phyloP scores from a whole-genome alignment of 2,797 vertebrate genomes.

The Erethizon dorsatum region DNA sequence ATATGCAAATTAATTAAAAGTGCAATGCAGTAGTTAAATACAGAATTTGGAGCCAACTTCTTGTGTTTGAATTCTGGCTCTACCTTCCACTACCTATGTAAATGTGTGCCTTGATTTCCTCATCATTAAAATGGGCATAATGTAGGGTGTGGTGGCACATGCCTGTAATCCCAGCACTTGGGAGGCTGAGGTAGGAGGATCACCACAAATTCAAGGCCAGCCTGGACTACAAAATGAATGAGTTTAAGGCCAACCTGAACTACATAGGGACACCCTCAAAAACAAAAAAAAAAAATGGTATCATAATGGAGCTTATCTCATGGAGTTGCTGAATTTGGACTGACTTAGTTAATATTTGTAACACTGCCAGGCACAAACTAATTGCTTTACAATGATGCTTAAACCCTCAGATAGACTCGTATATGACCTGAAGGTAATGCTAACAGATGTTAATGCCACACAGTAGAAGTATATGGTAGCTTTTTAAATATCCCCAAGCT shows the following conservation, averaged over 20 bases:
- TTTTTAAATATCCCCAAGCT: slow-evolving; percentile 39
- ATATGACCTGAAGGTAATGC: slow-evolving; percentile 4
- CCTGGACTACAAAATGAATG: background rate
- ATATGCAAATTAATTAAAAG: slow-evolving; percentile 16
- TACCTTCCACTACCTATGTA: background rate
- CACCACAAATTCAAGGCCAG: background rate
- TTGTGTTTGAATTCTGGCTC: slow-evolving; percentile 16
- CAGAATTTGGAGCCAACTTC: background rate
- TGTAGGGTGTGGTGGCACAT: background rate
- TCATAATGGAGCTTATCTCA: background rate
- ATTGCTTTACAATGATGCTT: slow-evolving; percentile 23
- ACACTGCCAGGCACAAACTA: slow-evolving; percentile 3
- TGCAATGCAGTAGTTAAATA: background rate
- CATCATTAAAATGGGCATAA: slow-evolving; percentile 57
- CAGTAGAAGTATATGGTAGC: background rate
- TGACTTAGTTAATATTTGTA: slow-evolving; percentile 34
- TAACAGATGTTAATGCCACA: slow-evolving; percentile 8
- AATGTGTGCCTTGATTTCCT: slow-evolving; percentile 2
- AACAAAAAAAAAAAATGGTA: background rate
- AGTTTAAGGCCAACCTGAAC: background rate
- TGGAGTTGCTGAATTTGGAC: background rate
- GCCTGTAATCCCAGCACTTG: background rate
- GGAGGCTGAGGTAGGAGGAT: background rate
- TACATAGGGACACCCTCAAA: background rate
- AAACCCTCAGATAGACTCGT: background rate